These are phyloP conservation scores for Hepsetus odoe DNA, from an alignment of 2,113 vertebrate genomes.

Conservation along the genomic window DNA sequence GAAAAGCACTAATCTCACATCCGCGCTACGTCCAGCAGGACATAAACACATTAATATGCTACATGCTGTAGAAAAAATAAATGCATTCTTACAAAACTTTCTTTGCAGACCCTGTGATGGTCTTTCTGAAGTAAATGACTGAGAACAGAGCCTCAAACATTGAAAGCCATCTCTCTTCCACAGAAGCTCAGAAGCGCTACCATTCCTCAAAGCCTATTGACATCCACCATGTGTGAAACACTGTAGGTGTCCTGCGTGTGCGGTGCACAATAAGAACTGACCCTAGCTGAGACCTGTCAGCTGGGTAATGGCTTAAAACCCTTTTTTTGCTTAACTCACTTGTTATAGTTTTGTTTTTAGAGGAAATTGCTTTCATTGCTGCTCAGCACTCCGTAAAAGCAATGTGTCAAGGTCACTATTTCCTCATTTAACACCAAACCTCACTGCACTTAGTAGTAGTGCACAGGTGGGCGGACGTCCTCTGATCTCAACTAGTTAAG, in stretches of 20 bases:
- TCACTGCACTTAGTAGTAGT: conserved; percentile 19
- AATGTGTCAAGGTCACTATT: conserved; percentile 14
- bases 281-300: conserved; percentile 11
- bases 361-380: conserved; percentile 40
- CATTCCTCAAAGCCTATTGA: background rate
- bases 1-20: background rate
- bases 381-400: conserved; percentile 26
- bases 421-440: conserved; percentile 35
- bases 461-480: background rate
- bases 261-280: background rate
- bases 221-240: background rate
- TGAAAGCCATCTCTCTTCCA: too few relatives aligned
- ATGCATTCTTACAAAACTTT: background rate
- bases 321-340: conserved; percentile 7
- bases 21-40: background rate
- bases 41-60: conserved; percentile 30
- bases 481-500: conserved; percentile 4
- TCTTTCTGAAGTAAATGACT: background rate
- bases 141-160: background rate
- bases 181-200: background rate
- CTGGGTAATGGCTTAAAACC: conserved; percentile 29
- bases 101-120: background rate
- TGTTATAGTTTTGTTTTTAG: conserved; percentile 8
- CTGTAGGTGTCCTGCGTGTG: background rate
- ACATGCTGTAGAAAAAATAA: background rate